These are phyloP conservation scores for Caenorhabditis angaria DNA, from an alignment of 2,888 invertebrate genomes.

Conservation along the genomic window DNA sequence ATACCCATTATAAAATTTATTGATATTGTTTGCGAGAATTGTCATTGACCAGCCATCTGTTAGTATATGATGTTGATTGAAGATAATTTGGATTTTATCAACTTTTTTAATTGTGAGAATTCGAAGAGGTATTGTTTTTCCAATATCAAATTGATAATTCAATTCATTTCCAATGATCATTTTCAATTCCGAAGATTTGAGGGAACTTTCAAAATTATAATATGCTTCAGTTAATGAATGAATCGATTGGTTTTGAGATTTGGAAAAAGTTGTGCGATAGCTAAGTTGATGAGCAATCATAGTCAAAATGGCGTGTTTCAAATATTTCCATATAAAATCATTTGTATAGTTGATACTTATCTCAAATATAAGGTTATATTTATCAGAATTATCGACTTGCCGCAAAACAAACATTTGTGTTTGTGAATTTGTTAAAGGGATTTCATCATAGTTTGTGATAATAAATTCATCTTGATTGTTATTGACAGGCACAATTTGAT, in stretches of 20 bases:
- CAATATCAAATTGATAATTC: conserved; percentile 34
- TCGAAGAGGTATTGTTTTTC: conserved; percentile 24
- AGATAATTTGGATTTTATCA: conserved; percentile 24
- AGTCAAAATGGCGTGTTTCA: conserved; percentile 35
- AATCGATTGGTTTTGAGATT: conserved; percentile 34
- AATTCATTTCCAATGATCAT: conserved; percentile 7
- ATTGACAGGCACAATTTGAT: neutral
- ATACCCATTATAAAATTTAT: conserved; percentile 22
- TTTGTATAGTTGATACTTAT: conserved; percentile 33
- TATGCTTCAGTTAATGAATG: conserved; percentile 57
- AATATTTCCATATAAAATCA: conserved; percentile 21
- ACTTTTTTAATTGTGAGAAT: conserved; percentile 23
- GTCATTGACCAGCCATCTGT: conserved; percentile 71
- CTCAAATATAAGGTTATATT: conserved; percentile 65
- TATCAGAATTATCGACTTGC: conserved; percentile 43
- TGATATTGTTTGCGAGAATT: conserved; percentile 55
- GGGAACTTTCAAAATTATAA: conserved; percentile 19
- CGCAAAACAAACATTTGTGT: conserved; percentile 64
- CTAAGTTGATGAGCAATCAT: conserved; percentile 52
- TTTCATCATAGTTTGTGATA: conserved; percentile 5
- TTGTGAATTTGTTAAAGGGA: conserved; percentile 60
- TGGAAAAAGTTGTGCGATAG: conserved; percentile 46
- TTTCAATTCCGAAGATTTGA: conserved; percentile 7
- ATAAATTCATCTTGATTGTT: neutral
- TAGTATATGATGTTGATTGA: conserved; percentile 67